Evolutionary conservation across 2,113 vertebrate species (phyloP), one percentile per base, ranked within the genome.

Genomic region (Gambusia affinis): DNA sequence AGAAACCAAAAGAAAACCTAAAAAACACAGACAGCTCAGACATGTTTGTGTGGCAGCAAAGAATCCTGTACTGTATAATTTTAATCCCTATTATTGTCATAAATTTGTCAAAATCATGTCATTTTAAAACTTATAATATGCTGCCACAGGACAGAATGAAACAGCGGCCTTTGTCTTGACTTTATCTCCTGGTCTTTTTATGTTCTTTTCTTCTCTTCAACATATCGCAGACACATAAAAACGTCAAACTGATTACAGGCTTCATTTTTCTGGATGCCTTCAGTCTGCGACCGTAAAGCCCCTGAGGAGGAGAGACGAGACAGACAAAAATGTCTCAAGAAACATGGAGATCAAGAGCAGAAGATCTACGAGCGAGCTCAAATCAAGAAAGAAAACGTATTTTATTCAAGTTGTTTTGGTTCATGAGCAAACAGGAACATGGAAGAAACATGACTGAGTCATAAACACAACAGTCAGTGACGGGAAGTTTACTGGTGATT

Each of bases 211-310:
- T n/a, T 42, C 51, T 63, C 60, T 68, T 62, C 39, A 62, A 70
- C 15, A 1, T 5, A 0, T 22, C 8, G 62, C 3, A 80, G 67
- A 85, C 67, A 77, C 39, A 73, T 70, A 79, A 62, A 66, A 31
- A n/a, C 3, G 10, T 35, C 65, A 54, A 35, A 69, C 71, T 66
- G 68, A 83, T 83, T 80, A 75, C 60, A 83, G 74, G n/a, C 24
- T 78, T 63, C 10, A 15, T 12, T 19, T 51, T 5, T 8, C 31
- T 35, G 4, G 63, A 11, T 42, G 39, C 39, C 12, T 28, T 54
- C 28, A 75, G 30, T 80, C 60, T 65, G 44, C 70, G 33, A 33
- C 67, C 3, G 22, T 47, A 22, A 76, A 82, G 19, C 73, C 71
- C 76, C 76, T 68, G 24, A 29, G 77, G 73, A 60, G 30, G 29